Conservation (phyloP, 2,888 invertebrate species). For the Physocephala rufipes region DNA sequence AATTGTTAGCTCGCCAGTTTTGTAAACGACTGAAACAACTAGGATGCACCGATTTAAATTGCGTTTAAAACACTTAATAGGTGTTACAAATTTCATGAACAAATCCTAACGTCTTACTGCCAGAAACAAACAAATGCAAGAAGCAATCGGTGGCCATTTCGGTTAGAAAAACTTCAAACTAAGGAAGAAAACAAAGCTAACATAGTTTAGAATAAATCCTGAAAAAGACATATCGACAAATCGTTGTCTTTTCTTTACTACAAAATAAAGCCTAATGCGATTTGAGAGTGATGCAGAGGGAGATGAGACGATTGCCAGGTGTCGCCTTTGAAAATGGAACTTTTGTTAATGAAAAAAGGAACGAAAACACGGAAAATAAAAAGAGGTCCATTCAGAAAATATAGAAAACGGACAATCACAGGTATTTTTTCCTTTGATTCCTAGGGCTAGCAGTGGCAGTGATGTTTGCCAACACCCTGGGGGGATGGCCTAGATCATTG, state of each 20-base stretch:
- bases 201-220: neutral
- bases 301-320: neutral
- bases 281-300: too few relatives aligned
- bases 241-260: neutral
- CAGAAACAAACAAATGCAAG: neutral
- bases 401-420: too few relatives aligned
- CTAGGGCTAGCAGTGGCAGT: neutral
- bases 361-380: too few relatives aligned
- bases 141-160: neutral
- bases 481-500: too few relatives aligned
- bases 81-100: slow-evolving; percentile 16
- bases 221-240: neutral
- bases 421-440: too few relatives aligned
- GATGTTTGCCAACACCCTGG: too few relatives aligned
- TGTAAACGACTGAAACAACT: neutral
- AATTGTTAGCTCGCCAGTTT: neutral
- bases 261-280: neutral
- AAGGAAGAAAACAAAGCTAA: neutral
- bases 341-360: neutral
- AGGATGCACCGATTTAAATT: neutral
- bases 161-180: neutral
- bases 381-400: too few relatives aligned
- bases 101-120: neutral
- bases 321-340: neutral
- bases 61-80: slow-evolving; percentile 16